Conservation (phyloP, 2,797 vertebrate genomes). For the Vipera latastei region DNA sequence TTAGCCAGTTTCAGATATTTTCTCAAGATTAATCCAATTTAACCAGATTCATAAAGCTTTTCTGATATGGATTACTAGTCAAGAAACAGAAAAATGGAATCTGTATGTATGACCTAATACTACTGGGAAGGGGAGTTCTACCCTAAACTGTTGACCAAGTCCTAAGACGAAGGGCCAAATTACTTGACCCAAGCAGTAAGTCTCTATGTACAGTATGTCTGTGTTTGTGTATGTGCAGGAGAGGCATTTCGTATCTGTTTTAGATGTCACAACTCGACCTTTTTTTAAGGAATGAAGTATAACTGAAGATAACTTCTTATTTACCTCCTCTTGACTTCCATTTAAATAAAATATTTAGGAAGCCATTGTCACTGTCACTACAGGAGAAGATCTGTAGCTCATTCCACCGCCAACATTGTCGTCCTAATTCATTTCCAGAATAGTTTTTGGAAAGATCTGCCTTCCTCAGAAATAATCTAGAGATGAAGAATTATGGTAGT, state of each 20-base stretch:
- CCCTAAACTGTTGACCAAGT: not conserved
- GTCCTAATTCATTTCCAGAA: not conserved
- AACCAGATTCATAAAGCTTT: not conserved
- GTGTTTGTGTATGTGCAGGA: fast-evolving
- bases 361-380: not conserved
- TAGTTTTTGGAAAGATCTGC: too few relatives aligned
- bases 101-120: not conserved
- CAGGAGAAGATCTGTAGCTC: not conserved
- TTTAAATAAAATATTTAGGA: not conserved
- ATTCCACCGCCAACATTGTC: not conserved
- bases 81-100: not conserved
- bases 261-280: not conserved
- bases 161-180: not conserved
- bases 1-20: not conserved
- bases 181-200: not conserved
- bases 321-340: too few relatives aligned
- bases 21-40: not conserved
- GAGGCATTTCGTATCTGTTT: not conserved
- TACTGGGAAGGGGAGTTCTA: not conserved
- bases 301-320: not conserved
- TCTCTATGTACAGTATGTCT: not conserved
- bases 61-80: not conserved
- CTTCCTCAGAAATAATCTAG: not conserved
- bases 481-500: not conserved
- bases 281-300: not conserved